Evolutionary conservation across 64 coral and sea anemone species (phyloP).

Genomic region (Montipora cactus): DNA sequence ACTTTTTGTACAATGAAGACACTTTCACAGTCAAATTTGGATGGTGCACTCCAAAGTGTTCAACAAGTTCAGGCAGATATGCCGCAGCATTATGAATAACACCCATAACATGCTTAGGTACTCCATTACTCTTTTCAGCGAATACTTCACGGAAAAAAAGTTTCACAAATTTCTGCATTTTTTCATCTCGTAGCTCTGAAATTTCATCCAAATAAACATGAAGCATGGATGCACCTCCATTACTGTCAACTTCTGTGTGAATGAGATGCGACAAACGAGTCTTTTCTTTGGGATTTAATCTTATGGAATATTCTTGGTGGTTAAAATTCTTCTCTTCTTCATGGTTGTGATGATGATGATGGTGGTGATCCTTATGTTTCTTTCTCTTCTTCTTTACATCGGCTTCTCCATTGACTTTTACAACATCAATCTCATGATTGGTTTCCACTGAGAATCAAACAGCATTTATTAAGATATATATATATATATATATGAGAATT

Average conservation of each 20-base stretch:
- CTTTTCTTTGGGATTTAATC: slow-evolving; percentile 90
- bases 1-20: slow-evolving; percentile 87
- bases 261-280: slow-evolving; percentile 90
- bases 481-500: too few relatives aligned
- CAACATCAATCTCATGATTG: slow-evolving; percentile 26
- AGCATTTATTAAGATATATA: background rate
- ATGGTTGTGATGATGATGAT: slow-evolving; percentile 77
- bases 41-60: slow-evolving; percentile 86
- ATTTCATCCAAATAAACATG: slow-evolving; percentile 95
- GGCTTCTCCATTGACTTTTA: slow-evolving; percentile 68
- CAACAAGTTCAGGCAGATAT: slow-evolving; percentile 91
- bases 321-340: slow-evolving; percentile 83
- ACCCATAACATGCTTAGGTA: slow-evolving; percentile 89
- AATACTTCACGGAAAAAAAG: slow-evolving; percentile 94
- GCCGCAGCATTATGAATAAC: slow-evolving; percentile 88
- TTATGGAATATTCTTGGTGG: slow-evolving; percentile 80
- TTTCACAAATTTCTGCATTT: slow-evolving; percentile 96
- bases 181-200: slow-evolving; percentile 79
- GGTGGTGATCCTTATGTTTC: slow-evolving; percentile 68
- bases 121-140: slow-evolving; percentile 78
- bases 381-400: slow-evolving; percentile 90
- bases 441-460: slow-evolving; percentile 14
- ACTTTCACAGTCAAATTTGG: slow-evolving; percentile 91
- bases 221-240: slow-evolving; percentile 90
- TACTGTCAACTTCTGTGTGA: slow-evolving; percentile 84